Conservation (phyloP, 2,888 invertebrate genomes). For the Prenolepis imparis region DNA sequence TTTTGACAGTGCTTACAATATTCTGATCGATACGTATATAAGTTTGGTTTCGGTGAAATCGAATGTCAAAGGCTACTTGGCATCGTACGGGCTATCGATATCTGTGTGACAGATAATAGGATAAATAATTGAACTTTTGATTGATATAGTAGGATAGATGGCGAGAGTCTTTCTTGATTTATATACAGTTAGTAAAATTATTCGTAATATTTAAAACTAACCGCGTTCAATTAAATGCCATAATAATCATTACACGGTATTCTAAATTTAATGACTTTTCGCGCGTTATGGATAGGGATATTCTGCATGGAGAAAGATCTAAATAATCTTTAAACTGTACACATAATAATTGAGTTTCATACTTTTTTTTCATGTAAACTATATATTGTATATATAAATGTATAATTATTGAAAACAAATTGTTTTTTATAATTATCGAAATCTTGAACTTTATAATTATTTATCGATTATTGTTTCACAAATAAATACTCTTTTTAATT, state of each 20-base stretch:
- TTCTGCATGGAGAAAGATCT: neutral
- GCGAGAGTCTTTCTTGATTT: neutral
- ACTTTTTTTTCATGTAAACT: neutral
- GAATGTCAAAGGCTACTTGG: conserved; percentile 1
- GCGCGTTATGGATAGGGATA: neutral
- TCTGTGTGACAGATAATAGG: neutral
- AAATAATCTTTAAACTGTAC: neutral
- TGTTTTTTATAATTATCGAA: neutral
- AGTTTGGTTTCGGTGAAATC: conserved; percentile 23
- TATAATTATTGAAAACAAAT: too few species aligned
- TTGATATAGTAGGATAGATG: neutral
- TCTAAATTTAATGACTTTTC: neutral
- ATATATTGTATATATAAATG: neutral
- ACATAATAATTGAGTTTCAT: neutral
- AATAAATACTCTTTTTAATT: neutral
- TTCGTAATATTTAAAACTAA: conserved; percentile 6
- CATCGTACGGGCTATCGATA: neutral
- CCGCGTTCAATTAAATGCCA: neutral
- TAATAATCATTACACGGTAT: neutral
- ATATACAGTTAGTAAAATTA: neutral
- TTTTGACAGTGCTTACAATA: neutral
- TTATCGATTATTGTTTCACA: neutral
- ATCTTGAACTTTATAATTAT: neutral
- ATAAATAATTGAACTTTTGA: neutral
- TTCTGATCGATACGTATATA: conserved; percentile 3